A percentile compares a stretch with the other conserved stretches of the same genome.
phyloP scores from a whole-genome alignment of 2,888 invertebrate genomes.

The Phaonia tiefii region DNA sequence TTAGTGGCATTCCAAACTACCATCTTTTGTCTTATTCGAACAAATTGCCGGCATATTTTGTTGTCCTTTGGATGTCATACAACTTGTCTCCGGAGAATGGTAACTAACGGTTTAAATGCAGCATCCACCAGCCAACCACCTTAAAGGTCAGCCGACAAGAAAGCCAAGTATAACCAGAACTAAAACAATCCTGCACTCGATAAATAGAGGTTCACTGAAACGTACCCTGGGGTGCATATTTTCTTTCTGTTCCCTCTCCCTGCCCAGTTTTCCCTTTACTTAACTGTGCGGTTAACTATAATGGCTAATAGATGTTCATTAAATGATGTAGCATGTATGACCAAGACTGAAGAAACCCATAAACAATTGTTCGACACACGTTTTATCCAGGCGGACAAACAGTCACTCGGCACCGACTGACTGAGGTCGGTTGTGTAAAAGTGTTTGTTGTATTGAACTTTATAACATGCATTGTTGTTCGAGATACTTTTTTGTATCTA shows the following conservation, averaged over 20 bases:
- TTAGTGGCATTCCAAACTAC: too few species aligned
- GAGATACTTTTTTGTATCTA: neutral
- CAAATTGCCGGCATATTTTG: too few species aligned
- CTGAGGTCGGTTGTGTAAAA: too few species aligned
- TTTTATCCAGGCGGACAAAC: neutral
- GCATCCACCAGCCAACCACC: too few species aligned
- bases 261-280: neutral
- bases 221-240: neutral
- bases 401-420: too few species aligned
- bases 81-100: too few species aligned
- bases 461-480: slow-evolving; percentile 6
- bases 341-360: slow-evolving; percentile 3
- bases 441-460: neutral
- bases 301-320: neutral
- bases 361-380: slow-evolving; percentile 42
- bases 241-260: neutral
- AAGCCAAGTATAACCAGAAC: too few species aligned
- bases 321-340: neutral
- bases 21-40: too few species aligned
- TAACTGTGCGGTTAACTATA: slow-evolving; percentile 18
- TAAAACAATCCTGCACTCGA: too few species aligned
- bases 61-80: too few species aligned
- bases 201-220: neutral
- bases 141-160: too few species aligned
- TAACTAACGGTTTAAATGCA: too few species aligned